Conservation (phyloP, 2,888 invertebrate genomes). For the Crossocerus cetratus region DNA sequence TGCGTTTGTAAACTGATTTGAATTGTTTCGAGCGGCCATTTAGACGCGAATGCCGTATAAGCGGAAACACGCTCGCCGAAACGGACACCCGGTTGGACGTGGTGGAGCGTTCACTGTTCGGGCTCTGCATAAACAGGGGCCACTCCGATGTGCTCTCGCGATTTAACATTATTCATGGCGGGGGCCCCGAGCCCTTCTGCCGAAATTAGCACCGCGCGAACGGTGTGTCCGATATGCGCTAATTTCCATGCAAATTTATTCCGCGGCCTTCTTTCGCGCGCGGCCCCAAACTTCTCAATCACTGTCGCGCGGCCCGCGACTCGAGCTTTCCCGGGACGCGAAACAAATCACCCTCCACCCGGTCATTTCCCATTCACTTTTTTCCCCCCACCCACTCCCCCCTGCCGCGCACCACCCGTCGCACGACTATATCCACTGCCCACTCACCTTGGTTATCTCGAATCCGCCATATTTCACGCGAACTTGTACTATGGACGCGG, state of each 20-base stretch:
- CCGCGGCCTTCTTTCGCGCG: constrained; percentile 29
- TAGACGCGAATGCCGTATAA: constrained; percentile 35
- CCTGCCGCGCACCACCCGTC: background rate
- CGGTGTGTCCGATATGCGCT: constrained; percentile 41
- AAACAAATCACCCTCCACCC: constrained; percentile 1
- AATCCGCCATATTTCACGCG: too few species aligned
- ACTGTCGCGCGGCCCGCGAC: constrained; percentile 15
- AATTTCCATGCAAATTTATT: constrained; percentile 43
- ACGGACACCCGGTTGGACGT: constrained; percentile 2
- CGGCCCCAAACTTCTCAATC: constrained; percentile 33
- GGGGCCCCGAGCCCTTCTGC: constrained; percentile 32
- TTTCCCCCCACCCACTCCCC: too few species aligned
- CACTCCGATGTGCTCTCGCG: constrained; percentile 22
- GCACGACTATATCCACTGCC: constrained; percentile 4
- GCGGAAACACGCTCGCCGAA: constrained; percentile 39
- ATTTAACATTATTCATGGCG: constrained; percentile 54
- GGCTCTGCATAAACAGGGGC: constrained; percentile 43
- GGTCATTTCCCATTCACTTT: too few species aligned
- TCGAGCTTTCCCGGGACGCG: constrained; percentile 3
- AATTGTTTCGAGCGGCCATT: constrained; percentile 45
- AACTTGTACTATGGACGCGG: too few species aligned
- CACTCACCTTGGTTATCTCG: too few species aligned
- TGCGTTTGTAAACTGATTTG: constrained; percentile 36
- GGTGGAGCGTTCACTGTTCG: too few species aligned
- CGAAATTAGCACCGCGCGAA: constrained; percentile 53